Conservation (phyloP, 2,888 invertebrate species). For the Eristalis pertinax region DNA sequence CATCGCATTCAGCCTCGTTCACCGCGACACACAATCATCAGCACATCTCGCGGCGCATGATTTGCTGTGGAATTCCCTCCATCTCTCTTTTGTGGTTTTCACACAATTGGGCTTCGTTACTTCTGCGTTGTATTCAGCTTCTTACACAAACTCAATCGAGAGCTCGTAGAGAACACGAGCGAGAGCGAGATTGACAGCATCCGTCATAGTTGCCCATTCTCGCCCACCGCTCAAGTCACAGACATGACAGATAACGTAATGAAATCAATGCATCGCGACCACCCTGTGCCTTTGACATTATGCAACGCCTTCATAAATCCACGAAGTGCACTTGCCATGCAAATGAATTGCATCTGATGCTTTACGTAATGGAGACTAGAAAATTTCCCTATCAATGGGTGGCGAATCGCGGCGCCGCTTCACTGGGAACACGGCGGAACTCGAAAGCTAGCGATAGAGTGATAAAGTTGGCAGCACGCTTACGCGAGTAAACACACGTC, state of each 20-base stretch:
- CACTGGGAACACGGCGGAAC: not conserved
- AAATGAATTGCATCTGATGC: slow-evolving; percentile 29
- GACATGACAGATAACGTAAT: too few species aligned
- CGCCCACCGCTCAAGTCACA: too few species aligned
- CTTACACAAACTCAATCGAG: not conserved
- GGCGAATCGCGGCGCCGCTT: not conserved
- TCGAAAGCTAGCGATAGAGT: slow-evolving; percentile 13
- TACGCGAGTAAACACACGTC: not conserved
- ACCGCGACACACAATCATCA: not conserved
- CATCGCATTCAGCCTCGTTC: not conserved
- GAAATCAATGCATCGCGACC: not conserved
- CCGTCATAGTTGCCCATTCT: too few species aligned
- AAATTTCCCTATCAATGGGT: slow-evolving; percentile 9
- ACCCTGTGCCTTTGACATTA: slow-evolving; percentile 5
- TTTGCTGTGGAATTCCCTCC: not conserved
- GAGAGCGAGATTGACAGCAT: too few species aligned
- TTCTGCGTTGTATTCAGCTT: not conserved
- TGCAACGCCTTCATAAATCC: slow-evolving; percentile 24
- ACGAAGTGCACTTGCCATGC: not conserved
- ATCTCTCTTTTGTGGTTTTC: not conserved
- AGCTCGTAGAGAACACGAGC: too few species aligned
- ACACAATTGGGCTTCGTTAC: slow-evolving; percentile 10
- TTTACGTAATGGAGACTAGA: slow-evolving; percentile 32
- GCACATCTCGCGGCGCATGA: not conserved
- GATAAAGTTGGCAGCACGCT: not conserved